These are phyloP conservation scores for Telenomus remus DNA, from an alignment of 1,140 invertebrate species.

Conservation along the genomic window DNA sequence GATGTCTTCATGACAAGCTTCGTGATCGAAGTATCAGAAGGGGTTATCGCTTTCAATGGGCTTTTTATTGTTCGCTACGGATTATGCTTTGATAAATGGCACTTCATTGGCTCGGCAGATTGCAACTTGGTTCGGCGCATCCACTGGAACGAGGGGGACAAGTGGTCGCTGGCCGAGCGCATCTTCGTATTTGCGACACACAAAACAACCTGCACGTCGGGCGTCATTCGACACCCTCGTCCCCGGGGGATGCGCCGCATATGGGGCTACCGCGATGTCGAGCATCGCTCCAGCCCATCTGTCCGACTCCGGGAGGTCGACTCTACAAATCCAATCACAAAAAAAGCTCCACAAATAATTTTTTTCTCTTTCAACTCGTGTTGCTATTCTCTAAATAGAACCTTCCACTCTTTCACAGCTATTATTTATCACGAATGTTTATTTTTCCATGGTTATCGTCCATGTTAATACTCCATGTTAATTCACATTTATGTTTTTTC, in stretches of 20 bases:
- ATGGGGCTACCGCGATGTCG: constrained; percentile 37
- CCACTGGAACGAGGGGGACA: constrained; percentile 42
- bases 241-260: constrained; percentile 31
- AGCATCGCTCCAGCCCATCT: constrained; percentile 56
- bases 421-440: too few relatives aligned
- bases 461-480: neutral
- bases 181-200: constrained; percentile 26
- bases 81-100: constrained; percentile 43
- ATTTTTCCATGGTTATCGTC: neutral
- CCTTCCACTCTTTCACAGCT: neutral
- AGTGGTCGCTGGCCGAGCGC: constrained; percentile 34
- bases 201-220: constrained; percentile 44
- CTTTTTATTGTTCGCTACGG: constrained; percentile 39
- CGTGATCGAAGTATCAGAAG: constrained; percentile 8
- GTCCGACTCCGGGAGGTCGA: constrained; percentile 65
- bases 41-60: constrained; percentile 24
- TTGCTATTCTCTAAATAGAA: neutral
- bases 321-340: too few relatives aligned
- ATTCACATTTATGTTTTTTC: too few relatives aligned
- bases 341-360: too few relatives aligned
- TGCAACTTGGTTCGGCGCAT: constrained; percentile 37
- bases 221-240: constrained; percentile 50
- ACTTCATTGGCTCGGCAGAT: constrained; percentile 32
- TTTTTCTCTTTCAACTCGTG: neutral
- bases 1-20: constrained; percentile 34